A percentile compares a stretch with the other conserved stretches of the same genome.
Conservation (phyloP, 2,113 vertebrate genomes). For the Neodon shergylaensis region DNA sequence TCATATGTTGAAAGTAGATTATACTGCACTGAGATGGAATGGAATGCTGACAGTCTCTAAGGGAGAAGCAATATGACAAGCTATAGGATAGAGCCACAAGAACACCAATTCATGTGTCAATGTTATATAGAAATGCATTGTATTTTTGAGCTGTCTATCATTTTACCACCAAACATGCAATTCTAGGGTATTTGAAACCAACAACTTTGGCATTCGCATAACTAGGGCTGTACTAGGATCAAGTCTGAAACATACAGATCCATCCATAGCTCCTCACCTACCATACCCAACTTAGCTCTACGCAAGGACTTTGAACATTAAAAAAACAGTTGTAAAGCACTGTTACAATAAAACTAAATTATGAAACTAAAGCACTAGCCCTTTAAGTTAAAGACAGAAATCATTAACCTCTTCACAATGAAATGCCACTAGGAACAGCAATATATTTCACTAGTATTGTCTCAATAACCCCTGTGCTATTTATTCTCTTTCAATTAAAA, state of each 20-base stretch:
- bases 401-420: neutral
- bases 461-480: neutral
- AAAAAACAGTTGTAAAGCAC: neutral
- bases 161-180: neutral
- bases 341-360: neutral
- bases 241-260: neutral
- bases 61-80: neutral
- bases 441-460: neutral
- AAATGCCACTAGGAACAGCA: neutral
- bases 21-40: neutral
- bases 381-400: neutral
- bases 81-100: neutral
- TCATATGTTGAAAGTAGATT: neutral
- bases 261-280: neutral
- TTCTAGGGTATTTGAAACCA: neutral
- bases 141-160: neutral
- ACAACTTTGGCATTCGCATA: neutral
- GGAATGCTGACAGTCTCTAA: neutral
- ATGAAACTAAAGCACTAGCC: neutral
- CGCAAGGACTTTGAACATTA: neutral
- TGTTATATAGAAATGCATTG: neutral
- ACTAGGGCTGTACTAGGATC: neutral
- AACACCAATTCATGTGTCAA: neutral
- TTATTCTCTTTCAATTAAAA: conserved; percentile 14
- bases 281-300: neutral